Evolutionary conservation across 2,888 invertebrate species (phyloP).

Genomic region (Clitarchus hookeri): DNA sequence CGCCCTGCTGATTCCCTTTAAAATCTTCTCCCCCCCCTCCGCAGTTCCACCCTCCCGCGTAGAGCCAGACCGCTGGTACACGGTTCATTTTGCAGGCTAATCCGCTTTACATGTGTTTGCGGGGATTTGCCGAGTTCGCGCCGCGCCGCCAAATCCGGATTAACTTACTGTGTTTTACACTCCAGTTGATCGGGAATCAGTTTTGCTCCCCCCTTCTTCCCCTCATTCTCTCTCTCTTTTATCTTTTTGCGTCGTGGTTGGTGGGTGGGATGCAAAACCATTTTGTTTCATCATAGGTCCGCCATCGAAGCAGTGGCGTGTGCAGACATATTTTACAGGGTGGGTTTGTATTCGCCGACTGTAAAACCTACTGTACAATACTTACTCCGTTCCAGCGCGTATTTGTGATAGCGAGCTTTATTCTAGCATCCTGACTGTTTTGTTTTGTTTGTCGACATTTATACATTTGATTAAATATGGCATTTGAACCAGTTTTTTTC

Average conservation of each 20-base stretch:
- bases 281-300: not conserved
- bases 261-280: not conserved
- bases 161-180: slow-evolving; percentile 14
- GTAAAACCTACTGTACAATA: too few relatives aligned
- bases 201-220: not conserved
- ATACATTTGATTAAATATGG: too few relatives aligned
- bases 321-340: too few relatives aligned
- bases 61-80: not conserved
- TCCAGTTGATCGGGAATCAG: not conserved
- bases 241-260: not conserved
- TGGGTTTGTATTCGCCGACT: too few relatives aligned
- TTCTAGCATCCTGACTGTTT: too few relatives aligned
- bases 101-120: slow-evolving; percentile 5
- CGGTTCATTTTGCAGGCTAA: slow-evolving; percentile 14
- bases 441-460: too few relatives aligned
- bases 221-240: not conserved
- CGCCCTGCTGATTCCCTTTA: slow-evolving; percentile 1
- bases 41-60: not conserved
- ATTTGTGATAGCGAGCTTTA: too few relatives aligned
- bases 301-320: not conserved
- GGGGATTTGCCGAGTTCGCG: slow-evolving; percentile 14
- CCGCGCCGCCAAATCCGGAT: slow-evolving; percentile 1
- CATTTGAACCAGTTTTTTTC: too few relatives aligned
- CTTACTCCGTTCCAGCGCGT: too few relatives aligned
- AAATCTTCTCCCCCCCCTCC: not conserved